Conservation (phyloP, 2,113 vertebrate genomes). For the Alligator sinensis region DNA sequence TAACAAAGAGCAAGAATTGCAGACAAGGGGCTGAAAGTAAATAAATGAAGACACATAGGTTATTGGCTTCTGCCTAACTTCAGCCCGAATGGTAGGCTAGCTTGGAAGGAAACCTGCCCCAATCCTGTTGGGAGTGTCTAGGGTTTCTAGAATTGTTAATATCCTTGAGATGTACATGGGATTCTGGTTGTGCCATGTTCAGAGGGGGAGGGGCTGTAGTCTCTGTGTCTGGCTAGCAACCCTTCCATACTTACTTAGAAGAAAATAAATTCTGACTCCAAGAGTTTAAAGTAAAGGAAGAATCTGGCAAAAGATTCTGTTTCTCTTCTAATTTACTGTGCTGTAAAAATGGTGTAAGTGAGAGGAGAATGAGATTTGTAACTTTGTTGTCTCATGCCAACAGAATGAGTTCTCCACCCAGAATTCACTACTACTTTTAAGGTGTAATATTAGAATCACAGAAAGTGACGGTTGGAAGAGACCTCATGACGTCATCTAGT, state of each 20-base stretch:
- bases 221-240: not conserved
- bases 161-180: not conserved
- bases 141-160: not conserved
- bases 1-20: not conserved
- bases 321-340: not conserved
- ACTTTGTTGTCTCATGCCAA: not conserved
- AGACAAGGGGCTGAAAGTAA: not conserved
- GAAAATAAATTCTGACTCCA: not conserved
- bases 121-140: not conserved
- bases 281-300: not conserved
- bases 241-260: not conserved
- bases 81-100: not conserved
- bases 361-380: not conserved
- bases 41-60: not conserved
- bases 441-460: too few relatives aligned
- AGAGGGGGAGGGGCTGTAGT: not conserved
- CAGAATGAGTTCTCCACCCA: not conserved
- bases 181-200: not conserved
- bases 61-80: not conserved
- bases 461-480: too few relatives aligned
- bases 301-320: not conserved
- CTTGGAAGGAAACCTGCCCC: not conserved
- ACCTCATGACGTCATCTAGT: too few relatives aligned
- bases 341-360: not conserved
- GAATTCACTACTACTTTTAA: not conserved